Evolutionary conservation across 2,888 invertebrate genomes (phyloP).

Genomic region (Anoplius nigerrimus): DNA sequence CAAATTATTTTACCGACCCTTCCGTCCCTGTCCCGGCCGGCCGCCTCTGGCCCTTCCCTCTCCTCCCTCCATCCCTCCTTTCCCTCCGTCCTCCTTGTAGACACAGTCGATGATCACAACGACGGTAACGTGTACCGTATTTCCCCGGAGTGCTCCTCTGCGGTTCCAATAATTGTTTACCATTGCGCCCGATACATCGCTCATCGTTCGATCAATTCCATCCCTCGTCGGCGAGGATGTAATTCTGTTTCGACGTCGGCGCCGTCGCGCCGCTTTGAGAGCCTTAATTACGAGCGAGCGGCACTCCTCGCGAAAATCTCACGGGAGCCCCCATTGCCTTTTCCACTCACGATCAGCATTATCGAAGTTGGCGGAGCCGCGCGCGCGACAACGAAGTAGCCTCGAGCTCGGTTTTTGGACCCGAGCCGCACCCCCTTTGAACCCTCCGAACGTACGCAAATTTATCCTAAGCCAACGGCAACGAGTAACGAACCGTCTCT

Average conservation of each 20-base stretch:
- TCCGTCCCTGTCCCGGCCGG: too few relatives aligned
- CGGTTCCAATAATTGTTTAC: conserved; percentile 39
- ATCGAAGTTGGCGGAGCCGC: background rate
- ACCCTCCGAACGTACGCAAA: background rate
- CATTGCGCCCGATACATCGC: background rate
- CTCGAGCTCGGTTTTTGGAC: background rate
- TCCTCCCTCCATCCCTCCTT: background rate
- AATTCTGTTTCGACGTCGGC: too few relatives aligned
- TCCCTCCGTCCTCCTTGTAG: conserved; percentile 6
- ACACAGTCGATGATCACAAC: conserved; percentile 26
- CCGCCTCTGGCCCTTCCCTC: conserved; percentile 1
- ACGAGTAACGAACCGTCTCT: conserved; percentile 3
- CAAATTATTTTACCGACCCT: too few relatives aligned
- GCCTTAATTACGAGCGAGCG: too few relatives aligned
- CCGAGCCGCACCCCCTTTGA: conserved; percentile 5
- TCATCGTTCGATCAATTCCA: conserved; percentile 18
- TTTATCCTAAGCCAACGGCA: background rate
- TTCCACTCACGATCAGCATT: too few relatives aligned
- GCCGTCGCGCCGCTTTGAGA: too few relatives aligned
- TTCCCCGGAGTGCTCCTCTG: conserved; percentile 52
- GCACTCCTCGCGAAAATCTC: too few relatives aligned
- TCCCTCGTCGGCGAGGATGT: background rate
- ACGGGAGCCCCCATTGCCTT: too few relatives aligned
- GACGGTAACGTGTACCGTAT: conserved; percentile 47
- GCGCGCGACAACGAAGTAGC: background rate